These are phyloP conservation scores for Epinephelus fuscoguttatus DNA, from an alignment of 2,113 vertebrate species.

Conservation along the genomic window DNA sequence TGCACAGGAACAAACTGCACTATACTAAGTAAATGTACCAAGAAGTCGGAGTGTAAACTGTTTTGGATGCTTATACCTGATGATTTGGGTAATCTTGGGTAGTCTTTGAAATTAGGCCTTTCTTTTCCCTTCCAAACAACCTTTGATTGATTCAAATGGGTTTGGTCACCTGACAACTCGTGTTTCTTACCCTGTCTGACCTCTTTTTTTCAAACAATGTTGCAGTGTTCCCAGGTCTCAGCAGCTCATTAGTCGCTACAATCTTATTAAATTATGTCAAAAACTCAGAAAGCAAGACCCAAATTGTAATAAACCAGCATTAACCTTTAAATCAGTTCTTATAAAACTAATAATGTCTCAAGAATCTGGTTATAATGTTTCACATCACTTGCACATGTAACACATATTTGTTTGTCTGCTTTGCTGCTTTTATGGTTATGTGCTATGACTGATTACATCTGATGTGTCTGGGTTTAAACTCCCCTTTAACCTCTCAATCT, in stretches of 20 bases:
- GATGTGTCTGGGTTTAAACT: conserved; percentile 73
- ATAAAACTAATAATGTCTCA: background rate
- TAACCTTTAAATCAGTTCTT: background rate
- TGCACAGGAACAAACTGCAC: background rate
- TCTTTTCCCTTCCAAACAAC: background rate
- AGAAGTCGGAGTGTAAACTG: background rate
- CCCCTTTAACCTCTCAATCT: conserved; percentile 78
- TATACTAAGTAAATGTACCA: background rate
- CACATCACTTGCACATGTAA: conserved; percentile 30
- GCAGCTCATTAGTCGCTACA: background rate
- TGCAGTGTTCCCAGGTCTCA: background rate
- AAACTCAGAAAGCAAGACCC: background rate
- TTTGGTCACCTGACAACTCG: background rate
- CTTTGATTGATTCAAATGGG: background rate
- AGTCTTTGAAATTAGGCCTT: background rate
- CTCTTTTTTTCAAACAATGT: background rate
- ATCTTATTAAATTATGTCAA: background rate
- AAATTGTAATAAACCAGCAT: background rate
- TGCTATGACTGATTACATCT: conserved; percentile 57
- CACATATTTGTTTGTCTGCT: conserved; percentile 24
- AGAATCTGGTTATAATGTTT: background rate
- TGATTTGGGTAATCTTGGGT: background rate
- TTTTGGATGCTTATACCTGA: background rate
- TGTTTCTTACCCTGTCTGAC: background rate
- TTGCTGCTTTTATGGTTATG: conserved; percentile 31